phyloP scores from a whole-genome alignment of 2,888 invertebrate genomes.

The Chorisops tibialis region DNA sequence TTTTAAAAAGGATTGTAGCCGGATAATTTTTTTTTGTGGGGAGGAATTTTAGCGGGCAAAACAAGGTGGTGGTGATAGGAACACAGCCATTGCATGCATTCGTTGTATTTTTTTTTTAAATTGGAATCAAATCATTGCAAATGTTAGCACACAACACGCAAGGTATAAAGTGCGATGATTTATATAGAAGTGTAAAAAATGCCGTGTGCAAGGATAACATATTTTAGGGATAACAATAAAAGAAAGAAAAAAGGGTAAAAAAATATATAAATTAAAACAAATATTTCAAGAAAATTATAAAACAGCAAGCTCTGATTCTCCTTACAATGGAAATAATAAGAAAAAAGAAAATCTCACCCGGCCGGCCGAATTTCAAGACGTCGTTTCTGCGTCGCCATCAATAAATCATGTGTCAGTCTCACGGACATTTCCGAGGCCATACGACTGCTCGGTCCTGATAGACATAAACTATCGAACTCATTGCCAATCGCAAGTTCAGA shows the following conservation, averaged over 20 bases:
- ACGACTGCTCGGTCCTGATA: slow-evolving; percentile 37
- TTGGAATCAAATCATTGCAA: slow-evolving; percentile 25
- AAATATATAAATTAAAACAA: slow-evolving; percentile 35
- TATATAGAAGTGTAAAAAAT: slow-evolving; percentile 18
- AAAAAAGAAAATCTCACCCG: slow-evolving; percentile 56
- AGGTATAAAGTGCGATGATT: slow-evolving; percentile 20
- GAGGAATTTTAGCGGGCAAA: slow-evolving; percentile 30
- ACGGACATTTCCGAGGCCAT: slow-evolving; percentile 52
- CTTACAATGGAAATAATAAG: not conserved
- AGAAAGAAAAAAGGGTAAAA: slow-evolving; percentile 29
- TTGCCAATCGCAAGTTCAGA: slow-evolving; percentile 62
- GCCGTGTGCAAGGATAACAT: slow-evolving; percentile 20
- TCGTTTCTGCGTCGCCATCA: slow-evolving; percentile 75
- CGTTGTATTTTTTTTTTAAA: slow-evolving; percentile 10
- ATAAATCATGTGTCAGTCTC: slow-evolving; percentile 74
- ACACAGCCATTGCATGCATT: slow-evolving; percentile 7
- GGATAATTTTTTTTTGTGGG: slow-evolving; percentile 3
- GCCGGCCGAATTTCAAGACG: slow-evolving; percentile 61
- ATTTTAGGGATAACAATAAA: slow-evolving; percentile 39
- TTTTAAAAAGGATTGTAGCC: not conserved
- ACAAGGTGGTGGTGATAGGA: not conserved
- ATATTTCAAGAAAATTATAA: slow-evolving; percentile 29
- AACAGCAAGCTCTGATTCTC: slow-evolving; percentile 21
- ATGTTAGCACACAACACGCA: slow-evolving; percentile 32
- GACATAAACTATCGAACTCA: slow-evolving; percentile 46